Percentiles rank a stretch among this genome's conserved stretches.
These are phyloP conservation scores for Notolepis coatsorum DNA, from an alignment of 2,797 vertebrate species.

Conservation along the genomic window DNA sequence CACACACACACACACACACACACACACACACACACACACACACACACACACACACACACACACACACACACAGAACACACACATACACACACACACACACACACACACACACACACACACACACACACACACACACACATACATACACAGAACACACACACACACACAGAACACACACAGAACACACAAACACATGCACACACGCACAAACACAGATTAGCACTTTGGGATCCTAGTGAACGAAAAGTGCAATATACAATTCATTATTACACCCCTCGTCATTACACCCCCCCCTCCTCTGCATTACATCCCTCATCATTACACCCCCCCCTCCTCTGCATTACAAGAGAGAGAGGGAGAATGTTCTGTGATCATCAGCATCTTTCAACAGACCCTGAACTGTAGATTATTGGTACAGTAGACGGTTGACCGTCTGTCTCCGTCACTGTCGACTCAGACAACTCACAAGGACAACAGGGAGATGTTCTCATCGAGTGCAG, in stretches of 20 bases:
- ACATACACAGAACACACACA: not conserved
- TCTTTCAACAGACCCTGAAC: not conserved
- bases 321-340: too few species aligned
- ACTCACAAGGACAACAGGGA: too few species aligned
- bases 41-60: not conserved
- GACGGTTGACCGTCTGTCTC: not conserved
- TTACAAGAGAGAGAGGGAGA: not conserved
- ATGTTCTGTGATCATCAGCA: not conserved
- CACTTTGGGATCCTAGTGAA: too few species aligned
- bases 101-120: conserved; percentile 1
- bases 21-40: not conserved
- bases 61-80: not conserved
- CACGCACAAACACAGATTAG: too few species aligned
- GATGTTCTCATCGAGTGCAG: too few species aligned
- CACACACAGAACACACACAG: too few species aligned
- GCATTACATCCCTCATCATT: too few species aligned
- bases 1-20: too few species aligned
- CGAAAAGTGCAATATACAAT: not conserved
- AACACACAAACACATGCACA: too few species aligned
- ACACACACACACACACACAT: conserved; percentile 3
- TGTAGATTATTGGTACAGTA: not conserved
- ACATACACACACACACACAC: not conserved
- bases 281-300: too few species aligned
- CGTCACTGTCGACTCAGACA: not conserved
- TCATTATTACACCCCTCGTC: not conserved